A percentile compares a stretch with the other conserved stretches of the same genome.
These are phyloP conservation scores for Lingula anatina DNA, from an alignment of 2,888 invertebrate species.

Conservation along the genomic window DNA sequence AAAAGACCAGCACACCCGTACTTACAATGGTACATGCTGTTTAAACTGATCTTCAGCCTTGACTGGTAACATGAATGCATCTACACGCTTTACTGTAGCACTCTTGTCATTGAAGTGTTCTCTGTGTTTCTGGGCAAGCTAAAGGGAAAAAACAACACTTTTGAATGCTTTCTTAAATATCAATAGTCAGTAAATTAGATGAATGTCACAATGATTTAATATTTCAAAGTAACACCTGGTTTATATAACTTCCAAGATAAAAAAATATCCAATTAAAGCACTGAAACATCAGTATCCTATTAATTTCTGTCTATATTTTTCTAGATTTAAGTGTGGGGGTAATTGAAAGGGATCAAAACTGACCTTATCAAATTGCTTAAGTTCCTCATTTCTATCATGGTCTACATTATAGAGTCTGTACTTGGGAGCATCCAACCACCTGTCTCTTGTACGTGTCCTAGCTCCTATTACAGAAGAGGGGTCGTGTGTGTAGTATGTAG, in stretches of 20 bases:
- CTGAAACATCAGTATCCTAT: no score
- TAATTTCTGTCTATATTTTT: no score
- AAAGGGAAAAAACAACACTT: constrained; percentile 12
- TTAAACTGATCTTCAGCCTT: constrained; percentile 42
- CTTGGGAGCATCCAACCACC: constrained; percentile 43
- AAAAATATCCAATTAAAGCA: no score
- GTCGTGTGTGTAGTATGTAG: constrained; percentile 50
- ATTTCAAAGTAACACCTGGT: background rate
- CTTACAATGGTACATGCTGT: constrained; percentile 40
- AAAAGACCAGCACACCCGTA: constrained; percentile 31
- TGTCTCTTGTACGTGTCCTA: constrained; percentile 41
- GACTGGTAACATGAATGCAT: constrained; percentile 44
- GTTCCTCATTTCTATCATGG: constrained; percentile 45
- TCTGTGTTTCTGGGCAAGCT: constrained; percentile 47
- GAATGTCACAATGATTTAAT: background rate
- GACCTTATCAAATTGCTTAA: constrained; percentile 41
- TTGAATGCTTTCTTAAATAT: no score
- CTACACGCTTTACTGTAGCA: constrained; percentile 37
- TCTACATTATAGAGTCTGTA: constrained; percentile 46
- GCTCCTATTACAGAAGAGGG: constrained; percentile 50
- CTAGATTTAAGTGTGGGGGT: no score
- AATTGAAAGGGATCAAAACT: constrained; percentile 2
- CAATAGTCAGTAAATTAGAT: no score
- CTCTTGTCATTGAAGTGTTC: constrained; percentile 49
- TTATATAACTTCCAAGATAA: background rate